Evolutionary conservation across 1,140 invertebrate species (phyloP), one percentile per base, ranked within the genome.

Genomic region (Ericerus pela): DNA sequence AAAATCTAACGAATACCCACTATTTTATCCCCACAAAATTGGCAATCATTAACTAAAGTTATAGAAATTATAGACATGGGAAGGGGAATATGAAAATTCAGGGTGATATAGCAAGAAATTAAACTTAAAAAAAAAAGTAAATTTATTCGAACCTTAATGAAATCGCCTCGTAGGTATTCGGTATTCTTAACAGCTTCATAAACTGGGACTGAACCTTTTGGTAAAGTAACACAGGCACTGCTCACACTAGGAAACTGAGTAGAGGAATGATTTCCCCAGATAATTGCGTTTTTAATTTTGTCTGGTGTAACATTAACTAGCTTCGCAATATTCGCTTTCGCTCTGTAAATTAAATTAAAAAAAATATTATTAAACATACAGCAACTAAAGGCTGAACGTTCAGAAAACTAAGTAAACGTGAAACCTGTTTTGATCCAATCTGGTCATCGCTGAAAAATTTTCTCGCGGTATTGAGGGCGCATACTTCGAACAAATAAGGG

Each of bases 201-300:
- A 3, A 88, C 84, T 2, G 76, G 61, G 14, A 71, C 63, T 10
- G 61, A 28, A 18, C 65, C 62, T 18, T 62, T 64, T 64, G 68
- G 71, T 62, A 75, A 71, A 51, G 67, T 69, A 5, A 90, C 88
- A 36, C 75, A 70, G 51, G 92, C 93, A 69, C 94, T 83, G n/a
- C 76, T 74, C 11, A 86, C 85, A 79, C 99, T 96, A 18, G 96
- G 96, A 70, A 89, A 98, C 73, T 99, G 96, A 2, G 96, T 99
- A 5, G 91, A 92, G 0, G 94, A 98, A 67, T 99, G 96, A 72
- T 99, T 99, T 24, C 96, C 96, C 96, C 96, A 99, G 66, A 99
- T 99, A 56, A 95, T 88, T 5, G 95, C 83, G 69, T 96, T 96
- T 61, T 79, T 82, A 11, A 63, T 59, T 43, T 60, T 43, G 11